Percentiles rank a stretch among this genome's conserved stretches.
Conservation (phyloP, 2,113 vertebrate species). For the Gadus macrocephalus region DNA sequence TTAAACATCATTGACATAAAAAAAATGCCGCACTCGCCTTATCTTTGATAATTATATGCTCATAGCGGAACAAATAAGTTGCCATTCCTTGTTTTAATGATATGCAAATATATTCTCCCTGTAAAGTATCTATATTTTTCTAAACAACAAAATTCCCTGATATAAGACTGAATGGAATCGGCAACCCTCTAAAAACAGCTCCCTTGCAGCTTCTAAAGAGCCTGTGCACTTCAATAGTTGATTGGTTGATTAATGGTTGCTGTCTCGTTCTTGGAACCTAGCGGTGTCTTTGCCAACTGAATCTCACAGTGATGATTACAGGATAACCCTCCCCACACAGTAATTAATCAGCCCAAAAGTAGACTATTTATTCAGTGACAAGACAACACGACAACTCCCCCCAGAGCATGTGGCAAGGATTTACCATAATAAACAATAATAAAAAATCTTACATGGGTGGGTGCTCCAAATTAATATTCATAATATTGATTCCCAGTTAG, state of each 20-base stretch:
- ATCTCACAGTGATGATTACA: constrained; percentile 49
- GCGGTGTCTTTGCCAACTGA: constrained; percentile 38
- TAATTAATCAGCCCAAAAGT: constrained; percentile 60
- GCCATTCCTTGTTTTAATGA: too few relatives aligned
- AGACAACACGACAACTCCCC: constrained; percentile 41
- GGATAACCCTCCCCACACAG: constrained; percentile 43
- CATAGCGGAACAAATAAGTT: too few relatives aligned
- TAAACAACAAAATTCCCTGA: too few relatives aligned
- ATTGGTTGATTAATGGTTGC: constrained; percentile 50
- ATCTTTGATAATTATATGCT: too few relatives aligned
- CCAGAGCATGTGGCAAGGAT: constrained; percentile 17
- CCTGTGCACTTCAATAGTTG: constrained; percentile 10
- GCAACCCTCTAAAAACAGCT: constrained; percentile 8
- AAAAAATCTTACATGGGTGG: background rate
- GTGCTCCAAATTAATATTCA: background rate
- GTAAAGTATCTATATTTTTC: too few relatives aligned
- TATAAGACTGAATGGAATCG: background rate
- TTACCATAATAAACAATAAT: constrained; percentile 16
- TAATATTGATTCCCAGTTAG: too few relatives aligned
- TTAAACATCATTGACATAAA: too few relatives aligned
- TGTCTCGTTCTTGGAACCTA: constrained; percentile 40
- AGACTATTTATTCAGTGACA: constrained; percentile 34
- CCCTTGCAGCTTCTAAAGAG: background rate
- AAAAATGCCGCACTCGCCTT: too few relatives aligned
- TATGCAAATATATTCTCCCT: too few relatives aligned